Evolutionary conservation across 2,888 invertebrate species (phyloP).

Genomic region (Anthrax anthrax): DNA sequence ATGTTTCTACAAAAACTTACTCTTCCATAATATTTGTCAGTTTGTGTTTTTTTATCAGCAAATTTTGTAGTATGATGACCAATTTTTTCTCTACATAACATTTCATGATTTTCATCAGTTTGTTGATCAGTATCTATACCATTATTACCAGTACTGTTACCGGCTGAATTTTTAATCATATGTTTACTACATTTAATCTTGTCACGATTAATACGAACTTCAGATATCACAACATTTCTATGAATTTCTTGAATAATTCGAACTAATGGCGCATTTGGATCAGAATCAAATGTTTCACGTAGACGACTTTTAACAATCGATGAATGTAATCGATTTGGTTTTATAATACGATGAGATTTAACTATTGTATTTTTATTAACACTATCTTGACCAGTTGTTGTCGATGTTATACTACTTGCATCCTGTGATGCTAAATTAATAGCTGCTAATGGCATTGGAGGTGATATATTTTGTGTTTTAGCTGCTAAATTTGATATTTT

Average conservation of each 20-base stretch:
- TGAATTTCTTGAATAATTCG: constrained; percentile 32
- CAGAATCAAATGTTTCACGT: not conserved
- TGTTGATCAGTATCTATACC: not conserved
- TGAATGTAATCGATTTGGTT: not conserved
- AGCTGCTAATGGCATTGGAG: not conserved
- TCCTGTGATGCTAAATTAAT: not conserved
- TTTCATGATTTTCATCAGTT: not conserved
- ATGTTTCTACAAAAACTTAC: too few species aligned
- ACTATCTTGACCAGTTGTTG: not conserved
- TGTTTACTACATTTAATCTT: not conserved
- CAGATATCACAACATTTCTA: constrained; percentile 28
- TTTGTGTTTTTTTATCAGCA: not conserved
- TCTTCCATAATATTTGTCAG: not conserved
- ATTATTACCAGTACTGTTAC: not conserved
- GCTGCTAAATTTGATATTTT: not conserved
- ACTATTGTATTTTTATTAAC: not conserved
- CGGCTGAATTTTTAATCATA: not conserved
- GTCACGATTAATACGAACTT: constrained; percentile 25
- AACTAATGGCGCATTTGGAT: constrained; percentile 23
- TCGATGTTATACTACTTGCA: not conserved
- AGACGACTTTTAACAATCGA: not conserved
- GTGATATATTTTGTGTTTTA: not conserved
- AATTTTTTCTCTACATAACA: not conserved
- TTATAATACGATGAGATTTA: not conserved
- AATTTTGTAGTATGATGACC: not conserved